Base-by-base conservation (phyloP, 2,888 invertebrate genomes). In the Balanococcus diminutus region DNA sequence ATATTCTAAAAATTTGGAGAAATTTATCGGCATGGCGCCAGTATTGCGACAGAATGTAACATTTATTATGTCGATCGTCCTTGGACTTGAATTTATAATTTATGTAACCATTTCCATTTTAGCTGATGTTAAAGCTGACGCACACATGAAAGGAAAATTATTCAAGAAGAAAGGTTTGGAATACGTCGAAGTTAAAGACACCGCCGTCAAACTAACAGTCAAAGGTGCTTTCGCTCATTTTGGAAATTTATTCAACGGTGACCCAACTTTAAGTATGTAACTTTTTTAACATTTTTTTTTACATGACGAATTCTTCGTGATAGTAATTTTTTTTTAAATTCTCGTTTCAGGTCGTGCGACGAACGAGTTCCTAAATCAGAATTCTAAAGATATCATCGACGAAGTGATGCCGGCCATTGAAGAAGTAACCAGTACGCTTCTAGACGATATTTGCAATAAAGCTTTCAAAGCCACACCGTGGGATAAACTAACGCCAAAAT, bases 91-190 rank as follows among this genome's bases (percentile, higher is more conserved):
- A 56, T 22, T 22, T 56, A n/a, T n/a, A n/a, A n/a, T n/a, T n/a
- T n/a, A n/a, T n/a, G n/a, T n/a, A n/a, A n/a, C n/a, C n/a, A n/a
- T n/a, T n/a, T n/a, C n/a, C n/a, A n/a, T n/a, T n/a, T 86, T 91
- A 94, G 94, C 92, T 88, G 92, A 93, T 88, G 93, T 93, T 88
- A 91, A 91, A 1, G 93, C 93, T 87, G 92, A 94, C 88, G 93
- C 94, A 8, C 91, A 92, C 6, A 91, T 94, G 91, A 91, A 92
- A 87, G 94, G 93, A 0, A 91, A 92, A 87, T 92, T 93, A 88
- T 91, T 93, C 79, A 87, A 87, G 32, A 89, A 88, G 82, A 91
- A 92, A n/a, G 92, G 92, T 11, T 90, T 92, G 0, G 92, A 93
- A 87, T 93, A 92, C 88, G 89, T 94, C 4, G 91, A 92, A 87